Evolutionary conservation across 37 sponge, comb jelly and placozoan species (phyloP).

Genomic region (Mnemiopsis leidyi): DNA sequence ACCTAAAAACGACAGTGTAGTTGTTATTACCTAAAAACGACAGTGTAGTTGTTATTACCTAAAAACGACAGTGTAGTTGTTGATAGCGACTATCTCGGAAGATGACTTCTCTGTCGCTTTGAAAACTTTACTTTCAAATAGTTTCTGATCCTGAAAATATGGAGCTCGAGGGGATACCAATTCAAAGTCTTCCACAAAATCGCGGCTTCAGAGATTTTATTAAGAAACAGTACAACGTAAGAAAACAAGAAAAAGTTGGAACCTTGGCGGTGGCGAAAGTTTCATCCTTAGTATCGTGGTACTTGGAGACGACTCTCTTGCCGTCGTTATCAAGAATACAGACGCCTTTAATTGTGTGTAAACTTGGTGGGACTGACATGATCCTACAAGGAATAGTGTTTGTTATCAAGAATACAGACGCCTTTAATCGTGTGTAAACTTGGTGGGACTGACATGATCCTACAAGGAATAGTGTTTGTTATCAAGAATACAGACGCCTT

Average conservation of each 20-base stretch:
- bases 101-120: slow-evolving; percentile 61
- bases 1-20: no score
- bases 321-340: slow-evolving; percentile 59
- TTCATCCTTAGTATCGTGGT: slow-evolving; percentile 30
- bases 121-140: slow-evolving; percentile 42
- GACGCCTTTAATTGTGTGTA: slow-evolving; percentile 31
- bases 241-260: no score
- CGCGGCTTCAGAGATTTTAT: no score
- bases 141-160: slow-evolving; percentile 53
- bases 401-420: slow-evolving; percentile 51
- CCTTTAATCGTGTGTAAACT: slow-evolving; percentile 36
- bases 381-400: no score
- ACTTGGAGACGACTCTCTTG: slow-evolving; percentile 20
- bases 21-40: no score
- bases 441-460: slow-evolving; percentile 1
- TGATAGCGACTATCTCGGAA: slow-evolving; percentile 57
- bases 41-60: background rate
- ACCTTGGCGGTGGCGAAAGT: slow-evolving; percentile 44
- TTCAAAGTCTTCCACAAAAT: no score
- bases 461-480: no score
- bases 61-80: slow-evolving; percentile 58
- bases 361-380: slow-evolving; percentile 6
- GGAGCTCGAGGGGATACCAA: no score
- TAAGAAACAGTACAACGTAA: no score
- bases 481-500: slow-evolving; percentile 50